phyloP scores from a whole-genome alignment of 2,113 vertebrate species.

The Macaca nemestrina region DNA sequence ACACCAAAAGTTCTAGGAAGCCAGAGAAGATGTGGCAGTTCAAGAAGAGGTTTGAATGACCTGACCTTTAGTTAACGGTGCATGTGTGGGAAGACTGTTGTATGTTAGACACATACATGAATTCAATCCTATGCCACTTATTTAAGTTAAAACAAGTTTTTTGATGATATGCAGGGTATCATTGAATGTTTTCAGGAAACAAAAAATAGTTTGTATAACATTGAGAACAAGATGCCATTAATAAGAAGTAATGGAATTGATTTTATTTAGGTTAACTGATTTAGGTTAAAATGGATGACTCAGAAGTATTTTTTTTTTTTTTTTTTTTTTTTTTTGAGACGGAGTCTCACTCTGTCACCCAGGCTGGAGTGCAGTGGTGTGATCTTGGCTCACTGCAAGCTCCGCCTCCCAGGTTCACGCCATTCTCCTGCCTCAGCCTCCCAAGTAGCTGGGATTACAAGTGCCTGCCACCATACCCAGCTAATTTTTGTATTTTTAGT shows the following conservation, averaged over 20 bases:
- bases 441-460: too few species aligned
- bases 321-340: not conserved
- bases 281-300: constrained; percentile 39
- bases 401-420: too few species aligned
- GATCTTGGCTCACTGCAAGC: too few species aligned
- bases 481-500: too few species aligned
- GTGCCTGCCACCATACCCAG: too few species aligned
- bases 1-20: not conserved
- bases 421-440: too few species aligned
- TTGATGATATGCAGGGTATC: not conserved
- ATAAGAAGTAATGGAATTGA: not conserved
- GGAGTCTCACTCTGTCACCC: too few species aligned
- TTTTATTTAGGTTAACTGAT: constrained; percentile 20
- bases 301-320: constrained; percentile 4
- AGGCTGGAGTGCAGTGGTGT: too few species aligned
- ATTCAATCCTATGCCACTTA: not conserved
- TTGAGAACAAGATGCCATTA: not conserved
- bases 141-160: not conserved
- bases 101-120: not conserved
- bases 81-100: not conserved
- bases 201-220: not conserved
- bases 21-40: not conserved
- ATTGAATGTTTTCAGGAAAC: constrained; percentile 12
- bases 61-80: not conserved
- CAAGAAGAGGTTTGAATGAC: not conserved